Base-by-base conservation (phyloP, 2,797 vertebrate species). In the Bryconaethiops microstoma region DNA sequence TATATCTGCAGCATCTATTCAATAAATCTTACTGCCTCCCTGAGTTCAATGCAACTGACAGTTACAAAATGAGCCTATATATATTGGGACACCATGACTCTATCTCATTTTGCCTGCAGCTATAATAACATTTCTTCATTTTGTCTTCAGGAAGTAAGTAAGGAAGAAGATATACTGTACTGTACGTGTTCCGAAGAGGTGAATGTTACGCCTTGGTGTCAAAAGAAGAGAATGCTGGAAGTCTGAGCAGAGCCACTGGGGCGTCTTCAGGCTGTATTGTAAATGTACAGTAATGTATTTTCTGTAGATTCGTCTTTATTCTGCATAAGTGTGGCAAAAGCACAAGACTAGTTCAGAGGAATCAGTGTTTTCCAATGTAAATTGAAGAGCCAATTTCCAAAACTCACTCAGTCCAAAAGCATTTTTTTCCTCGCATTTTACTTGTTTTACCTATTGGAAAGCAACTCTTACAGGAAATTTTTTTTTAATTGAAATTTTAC, bases 21-120 rank as follows among this genome's bases (percentile, higher is more conserved):
- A 80, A 74, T 80, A 80, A 79, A 80, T 73, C 70, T 81, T 76
- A 76, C 65, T 48, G 65, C 76, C 64, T 62, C 45, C 80, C 63
- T 73, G 60, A 62, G 77, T 68, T 79, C 57, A 54, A 55, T 52
- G 67, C 64, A 76, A 71, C 71, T 78, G 77, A 70, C 73, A 76
- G 64, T 63, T 74, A 83, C 35, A 65, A 65, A 74, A 77, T 55
- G 65, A 76, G 71, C 64, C 64, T 62, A 54, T 62, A 76, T 75
- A 75, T 29, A 81, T 40, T 70, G 65, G 13, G 48, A 55, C 40
- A 63, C 72, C 48, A 48, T 35, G 60, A 79, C 68, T 69, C 10
- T 57, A 71, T 72, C 71, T 72, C 59, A 62, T 62, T 76, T 62
- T 68, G 78, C 77, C 74, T 73, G 9, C 17, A 67, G 82, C 74